phyloP scores from a whole-genome alignment of 2,797 vertebrate species.

The Pseudochirops cupreus region DNA sequence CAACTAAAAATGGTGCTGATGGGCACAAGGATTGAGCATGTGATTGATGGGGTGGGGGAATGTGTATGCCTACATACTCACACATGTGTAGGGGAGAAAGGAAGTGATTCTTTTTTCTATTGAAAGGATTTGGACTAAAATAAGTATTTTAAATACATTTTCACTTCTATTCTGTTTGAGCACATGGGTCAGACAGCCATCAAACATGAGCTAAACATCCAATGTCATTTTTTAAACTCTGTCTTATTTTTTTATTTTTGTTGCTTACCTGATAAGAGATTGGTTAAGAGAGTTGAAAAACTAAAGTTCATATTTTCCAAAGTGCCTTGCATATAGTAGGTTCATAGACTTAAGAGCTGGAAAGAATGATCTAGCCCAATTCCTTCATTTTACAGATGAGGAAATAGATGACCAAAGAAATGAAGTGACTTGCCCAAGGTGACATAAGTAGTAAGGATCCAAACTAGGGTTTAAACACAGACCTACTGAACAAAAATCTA shows the following conservation, averaged over 20 bases:
- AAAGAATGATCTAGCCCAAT: background rate
- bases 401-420: background rate
- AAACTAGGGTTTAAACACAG: background rate
- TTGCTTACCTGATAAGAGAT: background rate
- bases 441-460: background rate
- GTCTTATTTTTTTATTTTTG: background rate
- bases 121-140: background rate
- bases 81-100: background rate
- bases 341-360: background rate
- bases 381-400: background rate
- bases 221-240: background rate
- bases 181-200: background rate
- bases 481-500: background rate
- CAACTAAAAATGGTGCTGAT: background rate
- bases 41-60: background rate
- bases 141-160: background rate
- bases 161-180: background rate
- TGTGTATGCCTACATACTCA: background rate
- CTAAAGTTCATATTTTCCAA: background rate
- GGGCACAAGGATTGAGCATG: background rate
- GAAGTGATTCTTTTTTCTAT: background rate
- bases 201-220: background rate
- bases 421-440: background rate
- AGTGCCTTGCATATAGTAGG: background rate
- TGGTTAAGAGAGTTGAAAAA: background rate